phyloP scores from a whole-genome alignment of 1,140 invertebrate genomes.

The Saccostrea echinata region DNA sequence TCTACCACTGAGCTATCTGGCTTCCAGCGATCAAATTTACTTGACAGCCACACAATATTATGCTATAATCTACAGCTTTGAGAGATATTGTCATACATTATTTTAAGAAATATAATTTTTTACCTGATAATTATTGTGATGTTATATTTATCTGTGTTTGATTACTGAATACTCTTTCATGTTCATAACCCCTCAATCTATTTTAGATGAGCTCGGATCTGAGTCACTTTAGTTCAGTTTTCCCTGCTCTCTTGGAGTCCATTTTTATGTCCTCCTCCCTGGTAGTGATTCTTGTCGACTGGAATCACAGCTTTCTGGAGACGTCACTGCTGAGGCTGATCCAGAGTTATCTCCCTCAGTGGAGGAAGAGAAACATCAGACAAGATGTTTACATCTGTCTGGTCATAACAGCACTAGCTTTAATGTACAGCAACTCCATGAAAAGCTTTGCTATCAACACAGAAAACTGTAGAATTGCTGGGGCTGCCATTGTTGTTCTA shows the following conservation, averaged over 20 bases:
- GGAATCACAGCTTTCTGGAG: not conserved
- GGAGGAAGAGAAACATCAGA: not conserved
- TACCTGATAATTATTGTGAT: not conserved
- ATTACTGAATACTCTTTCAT: too few relatives aligned
- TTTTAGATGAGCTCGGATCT: not conserved
- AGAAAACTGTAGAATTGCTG: not conserved
- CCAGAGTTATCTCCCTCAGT: not conserved
- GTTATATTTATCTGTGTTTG: not conserved
- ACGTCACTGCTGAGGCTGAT: not conserved
- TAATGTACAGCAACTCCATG: not conserved
- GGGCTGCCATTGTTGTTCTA: not conserved
- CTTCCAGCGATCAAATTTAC: too few relatives aligned
- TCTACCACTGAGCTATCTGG: too few relatives aligned
- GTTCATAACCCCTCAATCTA: not conserved
- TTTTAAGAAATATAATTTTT: not conserved
- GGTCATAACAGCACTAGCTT: not conserved
- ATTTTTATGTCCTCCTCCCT: not conserved
- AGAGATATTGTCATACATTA: not conserved
- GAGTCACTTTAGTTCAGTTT: not conserved
- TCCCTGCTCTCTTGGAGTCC: not conserved
- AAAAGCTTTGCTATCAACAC: not conserved
- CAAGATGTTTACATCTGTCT: not conserved
- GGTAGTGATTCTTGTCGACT: not conserved
- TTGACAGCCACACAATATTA: too few relatives aligned
- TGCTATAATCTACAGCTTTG: too few relatives aligned